Conservation (phyloP, 2,113 vertebrate genomes). For the Lophochroa leadbeateri region DNA sequence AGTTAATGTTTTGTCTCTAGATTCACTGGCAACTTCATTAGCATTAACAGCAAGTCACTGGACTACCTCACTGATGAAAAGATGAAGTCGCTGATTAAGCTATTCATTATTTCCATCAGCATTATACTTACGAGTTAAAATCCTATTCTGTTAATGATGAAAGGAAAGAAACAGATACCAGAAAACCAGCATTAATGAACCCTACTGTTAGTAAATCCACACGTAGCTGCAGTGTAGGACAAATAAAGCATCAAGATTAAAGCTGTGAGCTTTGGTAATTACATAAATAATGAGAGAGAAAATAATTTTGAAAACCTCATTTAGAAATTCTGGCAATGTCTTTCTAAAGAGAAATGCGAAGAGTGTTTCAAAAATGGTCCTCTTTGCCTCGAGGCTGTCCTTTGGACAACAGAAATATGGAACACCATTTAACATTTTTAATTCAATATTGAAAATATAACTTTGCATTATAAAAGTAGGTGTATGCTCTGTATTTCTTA, state of each 20-base stretch:
- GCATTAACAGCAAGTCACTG: neutral
- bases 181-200: neutral
- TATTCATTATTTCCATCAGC: constrained; percentile 1
- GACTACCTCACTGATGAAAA: neutral
- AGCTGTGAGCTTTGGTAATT: constrained; percentile 13
- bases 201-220: constrained; percentile 4
- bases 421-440: neutral
- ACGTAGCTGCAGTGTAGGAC: neutral
- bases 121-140: constrained; percentile 35
- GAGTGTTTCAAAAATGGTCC: neutral
- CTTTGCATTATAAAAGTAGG: neutral
- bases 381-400: neutral
- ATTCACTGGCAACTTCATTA: neutral
- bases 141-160: constrained; percentile 3
- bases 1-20: neutral
- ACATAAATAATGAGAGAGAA: constrained; percentile 17
- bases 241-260: constrained; percentile 44
- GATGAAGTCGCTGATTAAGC: neutral
- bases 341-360: neutral
- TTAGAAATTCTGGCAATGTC: neutral
- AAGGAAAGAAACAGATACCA: neutral
- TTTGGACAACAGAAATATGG: neutral
- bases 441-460: neutral
- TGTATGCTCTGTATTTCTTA: neutral
- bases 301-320: neutral